These are phyloP conservation scores for Drosophila sucinea DNA, from an alignment of 1,140 invertebrate genomes.

Conservation along the genomic window DNA sequence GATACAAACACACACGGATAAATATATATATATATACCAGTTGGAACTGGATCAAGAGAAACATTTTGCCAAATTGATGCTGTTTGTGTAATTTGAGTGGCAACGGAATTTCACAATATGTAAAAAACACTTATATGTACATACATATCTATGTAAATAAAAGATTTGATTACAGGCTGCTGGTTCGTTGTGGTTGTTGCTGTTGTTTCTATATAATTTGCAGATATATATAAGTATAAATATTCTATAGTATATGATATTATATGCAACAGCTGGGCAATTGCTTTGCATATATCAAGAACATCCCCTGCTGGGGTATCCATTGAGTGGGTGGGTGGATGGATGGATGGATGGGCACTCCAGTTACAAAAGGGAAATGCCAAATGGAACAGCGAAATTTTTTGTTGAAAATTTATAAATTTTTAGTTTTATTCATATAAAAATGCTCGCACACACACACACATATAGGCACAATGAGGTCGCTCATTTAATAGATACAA, in stretches of 20 bases:
- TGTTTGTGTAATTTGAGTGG: slow-evolving; percentile 11
- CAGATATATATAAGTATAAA: not conserved
- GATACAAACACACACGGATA: not conserved
- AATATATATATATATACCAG: not conserved
- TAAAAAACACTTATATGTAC: not conserved
- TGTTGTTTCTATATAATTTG: slow-evolving; percentile 2
- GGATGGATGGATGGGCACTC: slow-evolving; percentile 38
- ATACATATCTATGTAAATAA: not conserved
- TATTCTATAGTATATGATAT: not conserved
- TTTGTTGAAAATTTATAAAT: slow-evolving; percentile 64
- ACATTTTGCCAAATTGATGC: slow-evolving; percentile 8
- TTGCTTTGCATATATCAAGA: slow-evolving; percentile 25
- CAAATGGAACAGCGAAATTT: slow-evolving; percentile 38
- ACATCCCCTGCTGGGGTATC: slow-evolving; percentile 33
- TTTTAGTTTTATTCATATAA: slow-evolving; percentile 61
- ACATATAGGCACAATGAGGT: slow-evolving; percentile 21
- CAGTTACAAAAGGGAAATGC: slow-evolving; percentile 74
- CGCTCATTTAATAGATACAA: slow-evolving; percentile 60
- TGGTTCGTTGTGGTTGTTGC: not conserved
- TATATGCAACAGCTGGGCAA: slow-evolving; percentile 50
- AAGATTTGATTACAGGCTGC: not conserved
- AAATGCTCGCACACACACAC: slow-evolving; percentile 18
- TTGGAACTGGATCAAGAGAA: slow-evolving; percentile 3
- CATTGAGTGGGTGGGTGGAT: slow-evolving; percentile 17
- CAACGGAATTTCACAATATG: slow-evolving; percentile 9